Evolutionary conservation across 2,113 vertebrate genomes (phyloP).

Genomic region (Gobius niger): DNA sequence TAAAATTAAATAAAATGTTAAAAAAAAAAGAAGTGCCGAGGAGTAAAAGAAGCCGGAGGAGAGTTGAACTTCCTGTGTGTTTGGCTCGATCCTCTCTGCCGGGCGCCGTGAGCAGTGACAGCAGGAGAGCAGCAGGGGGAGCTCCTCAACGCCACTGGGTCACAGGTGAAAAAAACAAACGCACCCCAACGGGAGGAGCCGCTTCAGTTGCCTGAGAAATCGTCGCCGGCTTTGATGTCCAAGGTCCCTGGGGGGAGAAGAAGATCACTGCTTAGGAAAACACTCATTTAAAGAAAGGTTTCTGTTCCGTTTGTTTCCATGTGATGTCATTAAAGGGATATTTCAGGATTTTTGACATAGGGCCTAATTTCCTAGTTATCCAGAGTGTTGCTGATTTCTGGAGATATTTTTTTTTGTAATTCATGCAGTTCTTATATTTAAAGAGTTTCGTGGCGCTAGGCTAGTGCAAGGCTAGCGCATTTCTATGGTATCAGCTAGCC

Average conservation of each 20-base stretch:
- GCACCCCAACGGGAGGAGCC: conserved; percentile 2
- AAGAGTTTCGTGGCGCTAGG: too few relatives aligned
- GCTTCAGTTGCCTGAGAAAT: conserved; percentile 72
- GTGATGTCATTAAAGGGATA: too few relatives aligned
- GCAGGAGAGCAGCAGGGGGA: conserved; percentile 15
- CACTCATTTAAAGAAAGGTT: too few relatives aligned
- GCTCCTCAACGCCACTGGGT: conserved; percentile 19
- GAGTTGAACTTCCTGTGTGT: conserved; percentile 9
- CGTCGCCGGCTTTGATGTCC: conserved; percentile 72
- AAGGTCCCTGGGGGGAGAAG: conserved; percentile 64
- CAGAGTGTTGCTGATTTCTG: too few relatives aligned
- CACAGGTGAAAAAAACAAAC: background rate
- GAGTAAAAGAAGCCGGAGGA: conserved; percentile 16
- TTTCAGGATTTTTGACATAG: too few relatives aligned
- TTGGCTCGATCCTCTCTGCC: conserved; percentile 15
- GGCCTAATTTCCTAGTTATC: too few relatives aligned
- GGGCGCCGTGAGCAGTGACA: conserved; percentile 11
- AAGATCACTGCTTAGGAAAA: background rate
- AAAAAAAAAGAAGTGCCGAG: background rate
- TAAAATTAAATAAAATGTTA: too few relatives aligned
- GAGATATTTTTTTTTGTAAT: too few relatives aligned
- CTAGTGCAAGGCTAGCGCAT: too few relatives aligned
- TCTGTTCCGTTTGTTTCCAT: too few relatives aligned
- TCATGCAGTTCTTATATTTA: too few relatives aligned
- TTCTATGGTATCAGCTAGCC: too few relatives aligned